phyloP scores from a whole-genome alignment of 2,113 vertebrate species.

The Hemicordylus capensis region DNA sequence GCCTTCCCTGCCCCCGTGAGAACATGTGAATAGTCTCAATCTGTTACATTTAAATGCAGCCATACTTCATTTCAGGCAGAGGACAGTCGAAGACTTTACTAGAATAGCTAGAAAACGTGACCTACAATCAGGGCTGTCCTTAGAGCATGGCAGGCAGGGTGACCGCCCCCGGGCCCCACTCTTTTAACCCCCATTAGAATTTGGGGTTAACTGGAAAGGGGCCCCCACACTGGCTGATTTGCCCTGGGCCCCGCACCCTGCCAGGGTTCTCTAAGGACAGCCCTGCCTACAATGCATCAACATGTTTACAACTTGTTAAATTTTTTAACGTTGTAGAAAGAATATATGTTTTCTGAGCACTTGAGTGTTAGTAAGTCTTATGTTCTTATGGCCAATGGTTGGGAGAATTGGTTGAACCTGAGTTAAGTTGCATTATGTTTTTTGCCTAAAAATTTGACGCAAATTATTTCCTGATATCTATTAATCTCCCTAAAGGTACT shows the following conservation, averaged over 20 bases:
- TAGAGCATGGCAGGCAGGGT: too few relatives aligned
- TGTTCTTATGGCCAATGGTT: neutral
- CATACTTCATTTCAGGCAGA: neutral
- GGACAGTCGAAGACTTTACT: neutral
- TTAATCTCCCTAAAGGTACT: neutral
- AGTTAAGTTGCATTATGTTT: neutral
- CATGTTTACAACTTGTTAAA: neutral
- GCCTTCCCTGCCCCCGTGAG: too few relatives aligned
- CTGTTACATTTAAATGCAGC: neutral
- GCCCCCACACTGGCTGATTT: too few relatives aligned
- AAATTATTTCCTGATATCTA: neutral
- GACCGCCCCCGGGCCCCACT: too few relatives aligned
- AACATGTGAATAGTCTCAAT: too few relatives aligned
- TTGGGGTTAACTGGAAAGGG: too few relatives aligned
- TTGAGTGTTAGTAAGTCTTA: neutral
- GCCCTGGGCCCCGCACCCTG: too few relatives aligned
- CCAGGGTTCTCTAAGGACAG: too few relatives aligned
- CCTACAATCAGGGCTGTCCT: too few relatives aligned
- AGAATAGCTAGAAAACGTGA: neutral
- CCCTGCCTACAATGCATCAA: too few relatives aligned
- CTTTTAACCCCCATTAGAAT: too few relatives aligned
- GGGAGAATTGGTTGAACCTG: neutral
- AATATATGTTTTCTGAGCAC: neutral
- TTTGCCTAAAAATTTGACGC: neutral
- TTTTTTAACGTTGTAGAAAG: neutral